Evolutionary conservation across 2,113 vertebrate species (phyloP), one percentile per base, ranked within the genome.

Genomic region (Lutjanus erythropterus): DNA sequence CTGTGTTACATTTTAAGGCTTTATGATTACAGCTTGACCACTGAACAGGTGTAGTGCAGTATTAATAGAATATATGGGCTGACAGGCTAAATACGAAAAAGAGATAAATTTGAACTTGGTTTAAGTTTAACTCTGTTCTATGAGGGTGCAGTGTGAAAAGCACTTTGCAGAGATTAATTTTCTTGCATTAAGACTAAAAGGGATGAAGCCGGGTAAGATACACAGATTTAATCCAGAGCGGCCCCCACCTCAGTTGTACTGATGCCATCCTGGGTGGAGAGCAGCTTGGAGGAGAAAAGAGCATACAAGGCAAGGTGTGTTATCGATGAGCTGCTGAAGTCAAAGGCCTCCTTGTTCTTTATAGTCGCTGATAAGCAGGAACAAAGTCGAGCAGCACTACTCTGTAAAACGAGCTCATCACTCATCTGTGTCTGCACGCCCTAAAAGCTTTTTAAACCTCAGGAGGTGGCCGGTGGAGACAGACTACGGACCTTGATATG

Each of bases 211-310:
- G 29, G 14, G 1, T 5, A 50, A 64, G 18, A 76, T 52, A 79
- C 77, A 76, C 31, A 83, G 58, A 75, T 78, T 75, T 39, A 71
- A 86, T 83, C 79, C 83, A 86, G 79, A 92, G 76, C 71, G 67
- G 93, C 94, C 95, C 97, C 97, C 97, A 99, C 98, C 96, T 99
- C 97, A 49, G 96, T 96, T 60, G 97, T 96, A 91, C 97, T 97
- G 97, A 96, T 97, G 93, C 96, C 96, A 90, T 99, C 97, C 94
- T 96, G 97, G 81, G 97, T 98, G 91, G 97, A 97, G 80, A 99
- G 95, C 85, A 99, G 97, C 98, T 99, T 94, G 83, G 95, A 95
- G 86, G 94, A 96, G 93, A 96, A 88, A 84, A 90, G 73, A 92
- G 87, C 82, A 93, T 52, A 93, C n/a, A 75, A 84, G 84, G 86